Evolutionary conservation across 2,113 vertebrate species (phyloP).

Genomic region (Leptobrachium leishanense): DNA sequence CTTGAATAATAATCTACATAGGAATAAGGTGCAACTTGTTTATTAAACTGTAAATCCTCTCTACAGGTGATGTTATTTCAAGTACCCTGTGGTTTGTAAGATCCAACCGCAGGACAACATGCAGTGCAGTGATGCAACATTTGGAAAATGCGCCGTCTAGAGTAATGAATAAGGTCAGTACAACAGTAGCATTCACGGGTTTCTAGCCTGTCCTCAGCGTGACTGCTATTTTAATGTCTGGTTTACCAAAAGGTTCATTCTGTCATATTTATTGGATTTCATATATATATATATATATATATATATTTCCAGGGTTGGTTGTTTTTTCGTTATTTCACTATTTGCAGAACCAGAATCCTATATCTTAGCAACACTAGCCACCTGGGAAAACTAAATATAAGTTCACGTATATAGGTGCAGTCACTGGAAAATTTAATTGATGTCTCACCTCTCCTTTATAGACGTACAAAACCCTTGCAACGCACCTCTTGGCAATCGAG

Average conservation of each 20-base stretch:
- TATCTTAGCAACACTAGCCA: slow-evolving; percentile 30
- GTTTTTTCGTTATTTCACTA: slow-evolving; percentile 17
- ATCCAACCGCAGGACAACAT: slow-evolving; percentile 32
- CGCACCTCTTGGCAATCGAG: slow-evolving; percentile 16
- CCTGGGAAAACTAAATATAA: slow-evolving; percentile 38
- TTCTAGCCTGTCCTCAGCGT: slow-evolving; percentile 16
- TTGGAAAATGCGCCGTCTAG: slow-evolving; percentile 38
- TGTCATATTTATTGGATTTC: slow-evolving; percentile 28
- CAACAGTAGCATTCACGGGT: slow-evolving; percentile 41
- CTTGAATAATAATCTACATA: not conserved
- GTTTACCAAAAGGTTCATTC: slow-evolving; percentile 30
- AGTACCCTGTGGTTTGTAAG: slow-evolving; percentile 39
- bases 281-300: slow-evolving; percentile 7
- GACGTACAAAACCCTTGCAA: slow-evolving; percentile 26
- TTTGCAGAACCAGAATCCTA: slow-evolving; percentile 9
- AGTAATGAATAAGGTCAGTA: slow-evolving; percentile 24
- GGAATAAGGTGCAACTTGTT: slow-evolving; percentile 21
- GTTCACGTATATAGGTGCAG: slow-evolving; percentile 24
- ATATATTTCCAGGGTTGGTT: slow-evolving; percentile 37
- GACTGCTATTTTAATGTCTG: slow-evolving; percentile 44
- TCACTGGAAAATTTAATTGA: slow-evolving; percentile 33
- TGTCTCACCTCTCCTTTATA: slow-evolving; percentile 22
- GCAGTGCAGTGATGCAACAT: slow-evolving; percentile 30
- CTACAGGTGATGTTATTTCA: slow-evolving; percentile 37
- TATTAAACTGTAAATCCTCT: slow-evolving; percentile 18